Evolutionary conservation across 2,888 invertebrate species (phyloP).

Genomic region (Theretra japonica): DNA sequence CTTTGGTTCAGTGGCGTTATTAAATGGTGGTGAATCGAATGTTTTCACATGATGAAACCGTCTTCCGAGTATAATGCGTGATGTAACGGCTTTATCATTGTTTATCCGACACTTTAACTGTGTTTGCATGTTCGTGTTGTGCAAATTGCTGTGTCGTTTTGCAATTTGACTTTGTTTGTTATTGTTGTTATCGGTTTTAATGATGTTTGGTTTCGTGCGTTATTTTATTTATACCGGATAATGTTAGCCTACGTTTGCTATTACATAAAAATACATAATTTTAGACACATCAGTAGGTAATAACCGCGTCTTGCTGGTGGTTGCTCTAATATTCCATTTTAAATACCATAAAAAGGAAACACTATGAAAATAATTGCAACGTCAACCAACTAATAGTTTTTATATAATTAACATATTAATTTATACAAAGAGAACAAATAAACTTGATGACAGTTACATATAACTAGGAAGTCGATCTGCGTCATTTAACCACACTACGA

Average conservation of each 20-base stretch:
- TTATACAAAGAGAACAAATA: no score
- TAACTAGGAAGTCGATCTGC: no score
- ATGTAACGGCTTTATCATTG: conserved; percentile 23
- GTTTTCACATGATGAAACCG: conserved; percentile 32
- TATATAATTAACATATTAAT: no score
- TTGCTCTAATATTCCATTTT: no score
- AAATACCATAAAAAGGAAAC: no score
- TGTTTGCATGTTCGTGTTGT: conserved; percentile 25
- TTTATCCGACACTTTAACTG: conserved; percentile 22
- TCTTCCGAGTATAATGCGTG: conserved; percentile 25
- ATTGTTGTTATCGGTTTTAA: conserved; percentile 17
- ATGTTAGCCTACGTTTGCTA: background rate
- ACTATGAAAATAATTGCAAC: no score
- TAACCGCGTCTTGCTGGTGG: no score
- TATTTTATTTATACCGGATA: background rate
- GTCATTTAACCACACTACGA: no score
- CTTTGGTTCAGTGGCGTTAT: conserved; percentile 48
- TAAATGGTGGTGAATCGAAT: conserved; percentile 47
- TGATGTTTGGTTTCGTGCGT: background rate
- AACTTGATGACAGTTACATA: no score
- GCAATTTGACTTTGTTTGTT: conserved; percentile 20
- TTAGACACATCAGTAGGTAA: no score
- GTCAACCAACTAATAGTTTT: no score
- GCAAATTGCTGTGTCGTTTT: conserved; percentile 23
- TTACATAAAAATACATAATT: conserved; percentile 3